Base-by-base conservation (phyloP, 2,113 vertebrate species). In the Stigmatopora nigra region DNA sequence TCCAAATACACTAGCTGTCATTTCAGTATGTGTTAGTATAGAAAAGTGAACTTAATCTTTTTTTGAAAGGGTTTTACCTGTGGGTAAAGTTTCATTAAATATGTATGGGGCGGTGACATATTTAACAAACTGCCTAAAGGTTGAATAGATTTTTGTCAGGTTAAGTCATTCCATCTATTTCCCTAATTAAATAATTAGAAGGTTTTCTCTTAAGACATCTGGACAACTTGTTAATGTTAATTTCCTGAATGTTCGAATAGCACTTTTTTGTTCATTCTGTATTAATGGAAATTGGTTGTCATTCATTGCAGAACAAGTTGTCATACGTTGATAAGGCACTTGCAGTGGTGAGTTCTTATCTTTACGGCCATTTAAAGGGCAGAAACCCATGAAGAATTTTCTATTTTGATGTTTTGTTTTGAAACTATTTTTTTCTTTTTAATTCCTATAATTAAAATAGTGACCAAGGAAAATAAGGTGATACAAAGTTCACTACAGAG, bases 301-400 rank as follows among this genome's bases (percentile, higher is more conserved):
- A 65, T 63, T 75, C 65, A 70, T 77, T 16, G 41, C 11, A 3
- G 25, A 64, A 61, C 81, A 66, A 65, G 72, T 80, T 78, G 81
- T 72, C 16, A 47, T 6, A 58, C 59, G 46, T 41, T 83, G 87
- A 87, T 87, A 87, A 88, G 81, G 72, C 19, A 45, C 0, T 36
- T 11, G 13, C 22, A 69, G 68, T 45, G 72, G 64, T 70, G 77
- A 59, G 68, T 38, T 35, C 69, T 88, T 86, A 88, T 88, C 87
- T 82, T 15, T 11, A 36, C n/a, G 19, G 48, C 64, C 81, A 78
- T 84, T 84, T 85, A 85, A 82, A 83, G 77, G 74, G 74, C 11
- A 53, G 59, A 4, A 36, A 49, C 62, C 14, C 53, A 2, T 36
- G 14, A 36, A 19, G 17, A 35, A 59, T 35, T 57, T 5, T 55